Evolutionary conservation across 2,797 vertebrate genomes (phyloP).

Genomic region (Molossus molossus): DNA sequence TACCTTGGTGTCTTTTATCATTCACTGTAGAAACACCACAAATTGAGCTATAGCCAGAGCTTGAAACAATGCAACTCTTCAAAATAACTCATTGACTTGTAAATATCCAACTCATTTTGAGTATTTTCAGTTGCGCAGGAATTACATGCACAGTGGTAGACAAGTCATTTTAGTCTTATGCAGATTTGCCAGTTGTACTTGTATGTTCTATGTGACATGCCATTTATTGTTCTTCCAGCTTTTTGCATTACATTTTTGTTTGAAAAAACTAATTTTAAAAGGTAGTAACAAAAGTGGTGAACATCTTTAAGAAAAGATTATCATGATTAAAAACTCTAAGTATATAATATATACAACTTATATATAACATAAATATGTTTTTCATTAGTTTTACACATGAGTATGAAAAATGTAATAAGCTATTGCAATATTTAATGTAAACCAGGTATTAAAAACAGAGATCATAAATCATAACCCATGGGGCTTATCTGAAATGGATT

Average conservation of each 20-base stretch:
- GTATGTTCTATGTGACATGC: constrained; percentile 12
- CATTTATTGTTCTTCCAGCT: neutral
- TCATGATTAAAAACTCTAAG: neutral
- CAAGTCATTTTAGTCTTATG: constrained; percentile 21
- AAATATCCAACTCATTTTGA: constrained; percentile 60
- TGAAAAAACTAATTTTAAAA: constrained; percentile 63
- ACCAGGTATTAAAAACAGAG: constrained; percentile 33
- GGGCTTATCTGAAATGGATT: constrained; percentile 66
- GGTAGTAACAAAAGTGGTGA: neutral
- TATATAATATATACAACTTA: neutral
- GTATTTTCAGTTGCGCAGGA: constrained; percentile 48
- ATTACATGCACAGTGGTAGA: constrained; percentile 42
- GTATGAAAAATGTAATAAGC: neutral
- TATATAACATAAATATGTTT: neutral
- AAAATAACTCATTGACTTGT: constrained; percentile 74
- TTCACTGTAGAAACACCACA: constrained; percentile 57
- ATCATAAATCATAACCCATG: neutral
- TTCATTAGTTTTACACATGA: neutral
- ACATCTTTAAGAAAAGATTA: constrained; percentile 36
- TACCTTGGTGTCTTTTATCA: constrained; percentile 50
- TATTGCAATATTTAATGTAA: constrained; percentile 43
- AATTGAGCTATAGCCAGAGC: constrained; percentile 6
- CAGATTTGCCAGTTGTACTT: constrained; percentile 20
- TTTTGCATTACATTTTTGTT: constrained; percentile 52
- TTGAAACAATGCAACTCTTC: constrained; percentile 70